These are phyloP conservation scores for Phalera bucephala DNA, from an alignment of 2,888 invertebrate genomes.

Conservation along the genomic window DNA sequence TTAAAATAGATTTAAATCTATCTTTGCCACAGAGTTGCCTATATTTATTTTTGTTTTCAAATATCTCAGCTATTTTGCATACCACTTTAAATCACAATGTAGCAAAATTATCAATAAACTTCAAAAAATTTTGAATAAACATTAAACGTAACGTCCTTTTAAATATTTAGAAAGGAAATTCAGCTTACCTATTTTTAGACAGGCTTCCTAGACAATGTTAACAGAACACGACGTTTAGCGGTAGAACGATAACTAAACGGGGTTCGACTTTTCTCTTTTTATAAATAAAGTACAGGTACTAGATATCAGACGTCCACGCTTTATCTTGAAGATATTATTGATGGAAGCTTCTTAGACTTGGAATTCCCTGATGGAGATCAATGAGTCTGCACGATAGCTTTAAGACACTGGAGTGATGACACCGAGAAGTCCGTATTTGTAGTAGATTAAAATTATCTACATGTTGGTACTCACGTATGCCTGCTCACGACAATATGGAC, in stretches of 20 bases:
- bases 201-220: neutral
- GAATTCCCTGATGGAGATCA: conserved; percentile 29
- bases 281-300: conserved; percentile 28
- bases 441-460: too few species aligned
- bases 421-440: too few species aligned
- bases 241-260: conserved; percentile 23
- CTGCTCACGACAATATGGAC: too few species aligned
- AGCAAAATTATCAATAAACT: too few species aligned
- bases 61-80: too few species aligned
- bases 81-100: too few species aligned
- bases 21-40: too few species aligned
- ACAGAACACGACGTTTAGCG: conserved; percentile 8
- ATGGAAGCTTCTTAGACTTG: conserved; percentile 29
- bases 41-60: too few species aligned
- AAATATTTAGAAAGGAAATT: neutral
- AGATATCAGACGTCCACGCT: conserved; percentile 28
- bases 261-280: conserved; percentile 15
- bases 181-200: conserved; percentile 8
- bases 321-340: conserved; percentile 48
- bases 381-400: conserved; percentile 4
- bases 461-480: too few species aligned
- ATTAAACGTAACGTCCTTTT: neutral
- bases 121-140: too few species aligned
- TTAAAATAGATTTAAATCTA: too few species aligned
- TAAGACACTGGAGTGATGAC: conserved; percentile 2